These are phyloP conservation scores for Microcaecilia unicolor DNA, from an alignment of 2,797 vertebrate species.

Conservation along the genomic window DNA sequence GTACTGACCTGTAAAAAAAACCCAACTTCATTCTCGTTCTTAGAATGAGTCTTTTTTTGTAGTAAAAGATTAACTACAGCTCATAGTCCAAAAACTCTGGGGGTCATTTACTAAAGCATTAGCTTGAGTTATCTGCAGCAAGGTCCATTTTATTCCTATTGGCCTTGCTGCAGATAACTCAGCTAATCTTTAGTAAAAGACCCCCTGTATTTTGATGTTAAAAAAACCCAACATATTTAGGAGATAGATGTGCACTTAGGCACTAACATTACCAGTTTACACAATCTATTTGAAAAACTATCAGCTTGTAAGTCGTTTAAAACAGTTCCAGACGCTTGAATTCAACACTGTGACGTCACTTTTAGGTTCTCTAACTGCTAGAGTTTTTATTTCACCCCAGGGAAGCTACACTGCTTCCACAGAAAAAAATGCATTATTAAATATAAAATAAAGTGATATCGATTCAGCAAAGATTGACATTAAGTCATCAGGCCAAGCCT, in stretches of 20 bases:
- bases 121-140: no score
- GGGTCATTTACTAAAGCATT: no score
- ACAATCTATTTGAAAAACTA: conserved; percentile 59
- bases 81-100: conserved; percentile 5
- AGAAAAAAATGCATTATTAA: neutral
- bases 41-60: no score
- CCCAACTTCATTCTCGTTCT: no score
- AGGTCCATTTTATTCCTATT: no score
- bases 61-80: neutral
- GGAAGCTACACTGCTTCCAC: neutral
- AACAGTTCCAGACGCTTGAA: conserved; percentile 46
- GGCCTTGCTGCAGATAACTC: no score
- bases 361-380: no score
- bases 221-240: conserved; percentile 6
- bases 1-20: no score
- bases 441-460: no score
- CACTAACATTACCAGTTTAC: conserved; percentile 47
- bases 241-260: conserved; percentile 21
- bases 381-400: neutral
- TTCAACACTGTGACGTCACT: conserved; percentile 37
- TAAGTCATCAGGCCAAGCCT: conserved; percentile 38
- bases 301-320: conserved; percentile 42
- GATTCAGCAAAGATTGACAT: no score
- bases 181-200: no score
- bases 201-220: neutral